These are phyloP conservation scores for Parazoanthus atlanticus DNA, from an alignment of 92 coral and sea anemone genomes.

Conservation along the genomic window DNA sequence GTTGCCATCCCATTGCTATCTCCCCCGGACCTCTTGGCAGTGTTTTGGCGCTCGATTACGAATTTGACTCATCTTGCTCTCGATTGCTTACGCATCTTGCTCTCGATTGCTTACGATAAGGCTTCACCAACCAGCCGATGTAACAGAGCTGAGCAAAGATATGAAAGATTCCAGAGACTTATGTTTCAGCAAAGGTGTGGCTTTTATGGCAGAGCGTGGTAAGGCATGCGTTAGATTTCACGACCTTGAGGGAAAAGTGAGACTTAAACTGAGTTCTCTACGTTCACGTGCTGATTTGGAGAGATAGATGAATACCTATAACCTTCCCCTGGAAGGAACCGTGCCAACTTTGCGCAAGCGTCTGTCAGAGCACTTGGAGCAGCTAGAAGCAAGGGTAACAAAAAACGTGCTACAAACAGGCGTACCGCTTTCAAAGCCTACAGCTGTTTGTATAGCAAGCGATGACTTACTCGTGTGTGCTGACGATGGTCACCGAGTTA, in stretches of 20 bases:
- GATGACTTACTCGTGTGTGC: background rate
- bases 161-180: too few species aligned
- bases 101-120: background rate
- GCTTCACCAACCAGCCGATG: background rate
- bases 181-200: too few species aligned
- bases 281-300: slow-evolving; percentile 60
- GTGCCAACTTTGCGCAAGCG: slow-evolving; percentile 51
- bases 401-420: slow-evolving; percentile 29
- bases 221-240: too few species aligned
- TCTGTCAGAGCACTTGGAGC: slow-evolving; percentile 47
- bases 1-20: slow-evolving; percentile 51
- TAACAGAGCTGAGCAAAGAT: too few species aligned
- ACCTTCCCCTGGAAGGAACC: slow-evolving; percentile 49
- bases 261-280: slow-evolving; percentile 49
- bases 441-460: slow-evolving; percentile 49
- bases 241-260: background rate
- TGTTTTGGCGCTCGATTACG: slow-evolving; percentile 38
- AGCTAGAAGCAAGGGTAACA: slow-evolving; percentile 48
- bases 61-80: too few species aligned
- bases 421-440: slow-evolving; percentile 47
- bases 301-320: slow-evolving; percentile 43
- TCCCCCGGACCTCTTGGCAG: slow-evolving; percentile 39
- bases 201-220: too few species aligned
- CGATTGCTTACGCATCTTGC: too few species aligned
- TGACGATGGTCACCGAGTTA: too few species aligned